These are phyloP conservation scores for Calliphora vomitoria DNA, from an alignment of 2,888 invertebrate genomes.

Conservation along the genomic window DNA sequence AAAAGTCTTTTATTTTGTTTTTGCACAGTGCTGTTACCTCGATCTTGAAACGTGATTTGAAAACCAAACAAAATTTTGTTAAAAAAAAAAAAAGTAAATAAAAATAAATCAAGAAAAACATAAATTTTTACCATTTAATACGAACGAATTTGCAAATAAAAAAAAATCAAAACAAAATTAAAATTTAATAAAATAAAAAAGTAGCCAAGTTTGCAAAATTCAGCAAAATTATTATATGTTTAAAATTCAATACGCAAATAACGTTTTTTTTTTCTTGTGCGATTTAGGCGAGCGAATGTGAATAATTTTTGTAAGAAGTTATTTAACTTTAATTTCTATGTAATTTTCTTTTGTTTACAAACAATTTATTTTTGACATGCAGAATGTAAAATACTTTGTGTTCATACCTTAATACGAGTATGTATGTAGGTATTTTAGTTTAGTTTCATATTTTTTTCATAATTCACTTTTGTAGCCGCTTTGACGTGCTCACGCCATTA, in stretches of 20 bases:
- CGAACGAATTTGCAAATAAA: conserved; percentile 40
- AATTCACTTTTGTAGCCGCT: conserved; percentile 26
- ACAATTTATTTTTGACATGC: conserved; percentile 37
- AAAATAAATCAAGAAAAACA: conserved; percentile 51
- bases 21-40: conserved; percentile 79
- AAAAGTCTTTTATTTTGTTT: conserved; percentile 32
- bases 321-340: conserved; percentile 64
- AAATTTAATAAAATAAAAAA: conserved; percentile 29
- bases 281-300: conserved; percentile 20
- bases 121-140: conserved; percentile 60
- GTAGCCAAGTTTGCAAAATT: conserved; percentile 57
- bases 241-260: conserved; percentile 52
- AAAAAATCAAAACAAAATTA: conserved; percentile 37
- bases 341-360: conserved; percentile 68
- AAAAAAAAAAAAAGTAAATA: too few species aligned
- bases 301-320: conserved; percentile 44
- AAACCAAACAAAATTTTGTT: conserved; percentile 62
- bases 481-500: conserved; percentile 25
- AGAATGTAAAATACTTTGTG: conserved; percentile 45
- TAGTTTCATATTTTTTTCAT: conserved; percentile 19
- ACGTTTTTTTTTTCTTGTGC: conserved; percentile 6
- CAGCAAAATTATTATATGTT: conserved; percentile 27
- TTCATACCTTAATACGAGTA: background rate
- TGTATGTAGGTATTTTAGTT: conserved; percentile 5
- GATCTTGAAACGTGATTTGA: conserved; percentile 83